phyloP scores from a whole-genome alignment of 2,113 vertebrate genomes.

The Zapornia atra region DNA sequence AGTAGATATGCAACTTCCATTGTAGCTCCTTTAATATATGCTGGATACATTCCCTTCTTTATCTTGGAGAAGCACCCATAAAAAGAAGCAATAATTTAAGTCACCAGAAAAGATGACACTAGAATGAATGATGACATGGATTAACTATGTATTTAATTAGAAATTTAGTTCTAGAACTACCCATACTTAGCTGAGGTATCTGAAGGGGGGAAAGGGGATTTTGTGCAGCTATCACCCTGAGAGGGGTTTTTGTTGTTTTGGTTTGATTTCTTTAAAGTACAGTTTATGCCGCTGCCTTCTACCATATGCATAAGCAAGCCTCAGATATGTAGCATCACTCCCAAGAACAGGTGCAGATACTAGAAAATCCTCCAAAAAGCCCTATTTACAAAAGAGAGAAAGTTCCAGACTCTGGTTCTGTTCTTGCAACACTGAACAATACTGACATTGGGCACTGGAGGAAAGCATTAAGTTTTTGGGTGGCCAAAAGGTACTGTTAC shows the following conservation, averaged over 20 bases:
- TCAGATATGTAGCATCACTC: background rate
- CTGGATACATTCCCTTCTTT: background rate
- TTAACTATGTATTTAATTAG: background rate
- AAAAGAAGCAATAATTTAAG: background rate
- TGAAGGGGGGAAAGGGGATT: background rate
- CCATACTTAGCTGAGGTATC: background rate
- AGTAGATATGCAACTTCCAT: background rate
- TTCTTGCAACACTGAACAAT: background rate
- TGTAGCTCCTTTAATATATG: background rate
- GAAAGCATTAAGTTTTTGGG: background rate
- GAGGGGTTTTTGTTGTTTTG: too few relatives aligned
- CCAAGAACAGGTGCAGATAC: background rate
- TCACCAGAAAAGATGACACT: background rate
- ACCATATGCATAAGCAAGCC: background rate
- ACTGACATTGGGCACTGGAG: background rate
- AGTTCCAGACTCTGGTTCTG: background rate
- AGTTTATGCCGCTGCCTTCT: background rate
- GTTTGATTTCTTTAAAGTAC: background rate
- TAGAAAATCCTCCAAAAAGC: background rate
- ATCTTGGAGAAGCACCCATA: background rate
- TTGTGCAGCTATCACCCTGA: background rate
- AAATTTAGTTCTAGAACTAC: background rate
- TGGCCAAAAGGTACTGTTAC: background rate
- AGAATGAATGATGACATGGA: background rate
- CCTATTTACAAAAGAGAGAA: background rate